Conservation (phyloP, 2,113 vertebrate genomes). For the Gymnarchus niloticus region DNA sequence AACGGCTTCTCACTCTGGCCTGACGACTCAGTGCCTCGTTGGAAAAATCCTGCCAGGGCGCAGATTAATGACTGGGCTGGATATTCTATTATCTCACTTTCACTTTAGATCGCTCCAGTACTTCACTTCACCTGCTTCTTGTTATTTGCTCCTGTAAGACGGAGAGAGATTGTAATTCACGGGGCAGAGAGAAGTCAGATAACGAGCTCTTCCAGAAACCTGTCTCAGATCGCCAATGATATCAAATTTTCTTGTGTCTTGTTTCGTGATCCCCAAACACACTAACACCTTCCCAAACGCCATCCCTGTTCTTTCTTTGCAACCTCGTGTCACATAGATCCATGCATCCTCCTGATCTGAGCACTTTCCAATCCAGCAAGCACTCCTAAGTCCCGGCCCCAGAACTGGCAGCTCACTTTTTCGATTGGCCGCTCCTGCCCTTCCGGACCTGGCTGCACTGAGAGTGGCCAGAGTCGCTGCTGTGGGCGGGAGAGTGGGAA, state of each 20-base stretch:
- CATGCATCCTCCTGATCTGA: neutral
- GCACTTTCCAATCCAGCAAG: neutral
- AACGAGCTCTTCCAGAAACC: no score
- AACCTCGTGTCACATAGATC: neutral
- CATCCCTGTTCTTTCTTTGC: neutral
- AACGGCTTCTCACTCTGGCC: neutral
- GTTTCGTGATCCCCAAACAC: no score
- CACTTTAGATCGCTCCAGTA: neutral
- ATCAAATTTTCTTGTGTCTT: no score
- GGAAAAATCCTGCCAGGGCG: neutral
- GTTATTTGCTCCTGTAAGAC: neutral
- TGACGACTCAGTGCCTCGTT: neutral
- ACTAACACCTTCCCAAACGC: neutral
- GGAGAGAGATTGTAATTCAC: neutral
- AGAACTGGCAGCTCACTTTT: constrained; percentile 66
- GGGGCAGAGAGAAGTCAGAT: no score
- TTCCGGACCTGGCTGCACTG: constrained; percentile 61
- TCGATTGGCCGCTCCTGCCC: constrained; percentile 65
- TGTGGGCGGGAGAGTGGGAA: constrained; percentile 72
- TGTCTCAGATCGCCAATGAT: no score
- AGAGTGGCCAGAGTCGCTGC: constrained; percentile 79
- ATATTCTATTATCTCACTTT: neutral
- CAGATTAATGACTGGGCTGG: neutral
- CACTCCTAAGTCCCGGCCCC: neutral
- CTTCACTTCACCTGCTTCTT: neutral